Percentiles rank a stretch among this genome's conserved stretches.
These are phyloP conservation scores for Uloborus diversus DNA, from an alignment of 1,140 invertebrate genomes.

Conservation along the genomic window DNA sequence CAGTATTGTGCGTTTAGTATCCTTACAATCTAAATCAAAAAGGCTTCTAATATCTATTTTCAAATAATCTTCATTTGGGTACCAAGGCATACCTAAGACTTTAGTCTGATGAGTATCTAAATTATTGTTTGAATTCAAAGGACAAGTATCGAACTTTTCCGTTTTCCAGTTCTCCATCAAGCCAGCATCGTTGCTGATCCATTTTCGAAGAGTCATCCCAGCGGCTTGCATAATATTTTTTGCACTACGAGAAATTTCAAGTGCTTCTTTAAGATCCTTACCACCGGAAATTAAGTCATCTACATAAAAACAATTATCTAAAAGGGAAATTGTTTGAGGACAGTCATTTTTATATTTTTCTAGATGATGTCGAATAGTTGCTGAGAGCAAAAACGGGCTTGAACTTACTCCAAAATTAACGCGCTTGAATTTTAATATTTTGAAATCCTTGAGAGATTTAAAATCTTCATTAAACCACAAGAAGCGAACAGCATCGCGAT, in stretches of 20 bases:
- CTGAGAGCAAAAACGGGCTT: neutral
- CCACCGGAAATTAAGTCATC: neutral
- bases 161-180: neutral
- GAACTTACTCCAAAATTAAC: neutral
- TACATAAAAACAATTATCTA: neutral
- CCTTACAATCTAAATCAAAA: neutral
- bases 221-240: neutral
- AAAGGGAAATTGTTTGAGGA: neutral
- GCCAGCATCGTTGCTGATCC: neutral
- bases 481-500: slow-evolving; percentile 4
- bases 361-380: slow-evolving; percentile 5
- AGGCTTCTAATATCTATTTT: neutral
- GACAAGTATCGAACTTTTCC: neutral
- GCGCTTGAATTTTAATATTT: neutral
- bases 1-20: neutral
- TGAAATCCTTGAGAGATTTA: neutral
- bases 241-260: neutral
- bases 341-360: slow-evolving; percentile 9
- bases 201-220: neutral
- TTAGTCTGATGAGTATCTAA: neutral
- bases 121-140: neutral
- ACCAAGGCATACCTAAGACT: neutral
- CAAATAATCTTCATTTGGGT: neutral
- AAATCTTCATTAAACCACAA: neutral
- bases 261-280: neutral